Percentiles rank a stretch among this genome's conserved stretches.
Conservation (phyloP, 2,888 invertebrate species). For the Melinopterus prodromus region DNA sequence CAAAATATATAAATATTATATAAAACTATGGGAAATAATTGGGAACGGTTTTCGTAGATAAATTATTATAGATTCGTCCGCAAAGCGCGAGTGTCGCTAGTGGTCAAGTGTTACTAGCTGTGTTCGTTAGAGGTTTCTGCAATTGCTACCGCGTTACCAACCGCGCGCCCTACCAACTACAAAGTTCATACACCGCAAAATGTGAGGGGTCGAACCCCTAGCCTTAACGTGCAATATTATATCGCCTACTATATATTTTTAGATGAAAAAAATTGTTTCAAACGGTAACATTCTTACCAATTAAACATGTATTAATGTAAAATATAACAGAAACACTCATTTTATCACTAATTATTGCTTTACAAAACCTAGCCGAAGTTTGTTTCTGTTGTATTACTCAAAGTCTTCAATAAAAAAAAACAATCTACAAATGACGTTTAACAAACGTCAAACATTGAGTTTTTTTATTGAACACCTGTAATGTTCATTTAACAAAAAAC, state of each 20-base stretch:
- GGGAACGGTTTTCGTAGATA: conserved; percentile 58
- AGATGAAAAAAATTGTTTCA: neutral
- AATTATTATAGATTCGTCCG: conserved; percentile 58
- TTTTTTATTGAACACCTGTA: no score
- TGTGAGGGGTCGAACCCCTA: conserved; percentile 43
- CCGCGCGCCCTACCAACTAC: neutral
- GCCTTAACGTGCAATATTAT: conserved; percentile 54
- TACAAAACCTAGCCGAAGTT: no score
- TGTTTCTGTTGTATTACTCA: no score
- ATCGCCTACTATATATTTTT: conserved; percentile 36
- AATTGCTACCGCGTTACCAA: conserved; percentile 36
- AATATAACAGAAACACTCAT: neutral
- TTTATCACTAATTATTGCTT: neutral
- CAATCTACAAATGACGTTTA: no score
- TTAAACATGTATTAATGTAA: neutral
- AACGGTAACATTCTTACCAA: neutral
- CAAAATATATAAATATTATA: conserved; percentile 53
- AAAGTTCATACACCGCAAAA: neutral
- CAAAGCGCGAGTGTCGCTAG: conserved; percentile 58
- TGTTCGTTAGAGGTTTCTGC: conserved; percentile 60
- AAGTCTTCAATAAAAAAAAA: no score
- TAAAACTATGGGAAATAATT: conserved; percentile 54
- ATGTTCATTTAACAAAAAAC: no score
- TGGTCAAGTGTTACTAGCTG: conserved; percentile 60
- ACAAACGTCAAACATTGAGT: no score